Base-by-base conservation (phyloP, 2,113 vertebrate genomes). In the Malurus melanocephalus region DNA sequence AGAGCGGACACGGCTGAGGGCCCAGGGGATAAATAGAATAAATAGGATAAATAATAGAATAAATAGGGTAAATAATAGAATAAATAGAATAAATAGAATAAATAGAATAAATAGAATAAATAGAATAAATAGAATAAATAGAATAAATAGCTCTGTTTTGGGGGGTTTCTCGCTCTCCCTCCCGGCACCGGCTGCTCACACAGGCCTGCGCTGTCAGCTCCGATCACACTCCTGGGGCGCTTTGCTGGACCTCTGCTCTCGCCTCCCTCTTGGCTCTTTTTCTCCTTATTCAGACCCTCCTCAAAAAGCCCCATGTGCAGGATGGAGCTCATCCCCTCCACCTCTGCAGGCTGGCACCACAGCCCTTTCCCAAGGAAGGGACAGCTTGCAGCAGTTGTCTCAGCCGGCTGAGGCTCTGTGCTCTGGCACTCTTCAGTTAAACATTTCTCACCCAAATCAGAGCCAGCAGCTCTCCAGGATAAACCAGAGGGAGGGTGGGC, bases 141-240 rank as follows among this genome's bases (percentile, higher is more conserved):
- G 84, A 17, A 33, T 21, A 11, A 59, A 80, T 3, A 6, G 15
- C 27, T 62, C 3, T 1, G 3, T 24, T 78, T 49, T 8, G 1
- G 56, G 61, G 73, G 11, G 3, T 59, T 67, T 45, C 28, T 53
- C 26, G 26, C 67, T 49, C 3, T 0, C 40, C 9, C 9, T 49
- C 69, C 38, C 48, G 16, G 59, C 52, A 38, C 56, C 49, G 13
- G 49, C 80, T 5, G 66, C 57, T 62, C 57, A 2, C 28, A 0
- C 20, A 26, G 85, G 76, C 77, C 80, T 9, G 65, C 0, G 8
- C 18, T 32, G 27, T 66, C n/a, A 81, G 57, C 66, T 88, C 72
- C 2, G 0, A 0, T 23, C 51, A 0, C 2, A 2, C 43, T 71
- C 75, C 64, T 0, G 55, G 18, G 55, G 35, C 65, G 6, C 73